phyloP scores from a whole-genome alignment of 2,797 vertebrate species.

The Mus spretus region DNA sequence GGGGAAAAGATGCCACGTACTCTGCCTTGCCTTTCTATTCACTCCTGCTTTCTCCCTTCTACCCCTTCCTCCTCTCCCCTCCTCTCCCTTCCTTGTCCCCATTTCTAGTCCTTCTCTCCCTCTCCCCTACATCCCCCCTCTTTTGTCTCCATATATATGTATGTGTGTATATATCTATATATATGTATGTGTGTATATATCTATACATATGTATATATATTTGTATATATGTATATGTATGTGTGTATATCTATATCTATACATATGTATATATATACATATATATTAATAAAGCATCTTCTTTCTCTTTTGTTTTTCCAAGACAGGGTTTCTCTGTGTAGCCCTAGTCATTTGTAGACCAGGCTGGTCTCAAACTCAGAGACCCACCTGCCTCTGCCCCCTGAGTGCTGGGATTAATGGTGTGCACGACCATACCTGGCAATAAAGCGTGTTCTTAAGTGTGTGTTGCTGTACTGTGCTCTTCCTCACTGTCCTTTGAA shows the following conservation, averaged over 20 bases:
- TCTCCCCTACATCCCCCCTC: neutral
- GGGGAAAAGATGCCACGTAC: neutral
- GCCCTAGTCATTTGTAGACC: neutral
- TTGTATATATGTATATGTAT: fast-evolving
- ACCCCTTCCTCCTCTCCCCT: too few species aligned
- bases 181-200: neutral
- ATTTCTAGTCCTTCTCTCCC: too few species aligned
- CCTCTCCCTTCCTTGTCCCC: neutral
- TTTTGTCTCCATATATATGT: fast-evolving
- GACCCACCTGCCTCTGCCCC: neutral
- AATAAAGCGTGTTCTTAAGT: neutral
- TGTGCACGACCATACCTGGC: neutral
- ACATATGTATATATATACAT: too few species aligned
- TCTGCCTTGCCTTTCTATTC: neutral
- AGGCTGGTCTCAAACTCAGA: neutral
- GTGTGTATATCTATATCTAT: neutral
- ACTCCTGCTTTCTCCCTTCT: fast-evolving
- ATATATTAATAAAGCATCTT: neutral
- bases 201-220: too few species aligned
- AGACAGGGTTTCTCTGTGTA: neutral
- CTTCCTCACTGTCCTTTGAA: neutral
- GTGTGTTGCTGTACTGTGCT: neutral
- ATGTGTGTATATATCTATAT: neutral
- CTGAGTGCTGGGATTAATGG: neutral
- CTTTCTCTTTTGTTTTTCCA: neutral